phyloP scores from a whole-genome alignment of 2,797 vertebrate genomes.

The Glossophaga mutica region DNA sequence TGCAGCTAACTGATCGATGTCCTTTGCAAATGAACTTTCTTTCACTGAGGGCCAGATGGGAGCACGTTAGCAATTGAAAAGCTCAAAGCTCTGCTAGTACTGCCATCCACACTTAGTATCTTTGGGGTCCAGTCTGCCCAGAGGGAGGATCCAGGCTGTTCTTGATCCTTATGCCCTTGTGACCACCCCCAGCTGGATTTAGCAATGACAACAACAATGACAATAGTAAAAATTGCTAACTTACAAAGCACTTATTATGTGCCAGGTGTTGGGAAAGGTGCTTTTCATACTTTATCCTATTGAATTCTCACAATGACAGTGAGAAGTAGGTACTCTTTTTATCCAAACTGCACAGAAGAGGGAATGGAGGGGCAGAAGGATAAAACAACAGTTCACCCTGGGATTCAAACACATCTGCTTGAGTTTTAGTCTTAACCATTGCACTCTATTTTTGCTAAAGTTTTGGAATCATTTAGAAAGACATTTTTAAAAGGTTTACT shows the following conservation, averaged over 20 bases:
- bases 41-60: background rate
- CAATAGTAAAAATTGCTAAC: background rate
- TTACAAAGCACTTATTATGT: background rate
- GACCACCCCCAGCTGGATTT: background rate
- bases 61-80: background rate
- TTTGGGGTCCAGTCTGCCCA: background rate
- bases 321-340: background rate
- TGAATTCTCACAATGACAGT: background rate
- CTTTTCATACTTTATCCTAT: background rate
- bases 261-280: background rate
- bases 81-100: background rate
- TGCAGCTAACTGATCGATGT: background rate
- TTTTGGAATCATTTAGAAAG: background rate
- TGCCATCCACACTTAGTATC: background rate
- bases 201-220: background rate
- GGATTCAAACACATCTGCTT: background rate
- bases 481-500: background rate
- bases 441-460: background rate
- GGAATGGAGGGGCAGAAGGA: background rate
- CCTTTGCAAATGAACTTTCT: background rate
- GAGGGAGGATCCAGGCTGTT: background rate
- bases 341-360: background rate
- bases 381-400: background rate
- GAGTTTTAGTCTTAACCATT: background rate
- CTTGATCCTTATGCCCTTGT: background rate